Conservation (phyloP, 2,113 vertebrate species). For the Melozone crissalis region DNA sequence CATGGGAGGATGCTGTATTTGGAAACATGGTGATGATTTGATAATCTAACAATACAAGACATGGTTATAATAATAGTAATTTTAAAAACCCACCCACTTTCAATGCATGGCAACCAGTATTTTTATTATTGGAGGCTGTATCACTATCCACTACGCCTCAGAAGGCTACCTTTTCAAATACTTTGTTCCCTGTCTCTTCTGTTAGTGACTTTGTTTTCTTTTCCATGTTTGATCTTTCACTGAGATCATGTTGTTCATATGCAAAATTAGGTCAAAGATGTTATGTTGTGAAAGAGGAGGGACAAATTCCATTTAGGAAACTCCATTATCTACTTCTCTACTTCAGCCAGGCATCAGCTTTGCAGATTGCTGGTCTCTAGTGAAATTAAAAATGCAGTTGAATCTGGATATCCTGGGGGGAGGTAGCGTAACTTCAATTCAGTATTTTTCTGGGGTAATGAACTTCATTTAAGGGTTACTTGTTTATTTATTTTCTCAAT, state of each 20-base stretch:
- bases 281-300: neutral
- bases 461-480: neutral
- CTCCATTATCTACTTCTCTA: neutral
- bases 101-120: neutral
- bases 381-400: neutral
- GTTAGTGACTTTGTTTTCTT: neutral
- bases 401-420: neutral
- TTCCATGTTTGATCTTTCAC: neutral
- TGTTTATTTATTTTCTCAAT: neutral
- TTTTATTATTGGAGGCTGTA: neutral
- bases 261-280: neutral
- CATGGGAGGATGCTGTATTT: neutral
- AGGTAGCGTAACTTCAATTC: neutral
- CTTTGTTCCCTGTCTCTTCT: neutral
- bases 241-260: neutral
- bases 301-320: neutral
- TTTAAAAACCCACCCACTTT: fast-evolving
- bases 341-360: neutral
- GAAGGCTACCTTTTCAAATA: neutral
- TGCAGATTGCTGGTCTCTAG: neutral
- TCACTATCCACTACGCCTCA: neutral
- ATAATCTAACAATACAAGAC: neutral
- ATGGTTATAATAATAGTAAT: neutral
- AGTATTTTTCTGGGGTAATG: neutral
- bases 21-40: neutral